phyloP scores from a whole-genome alignment of 2,113 vertebrate species.

The Dicentrarchus labrax region DNA sequence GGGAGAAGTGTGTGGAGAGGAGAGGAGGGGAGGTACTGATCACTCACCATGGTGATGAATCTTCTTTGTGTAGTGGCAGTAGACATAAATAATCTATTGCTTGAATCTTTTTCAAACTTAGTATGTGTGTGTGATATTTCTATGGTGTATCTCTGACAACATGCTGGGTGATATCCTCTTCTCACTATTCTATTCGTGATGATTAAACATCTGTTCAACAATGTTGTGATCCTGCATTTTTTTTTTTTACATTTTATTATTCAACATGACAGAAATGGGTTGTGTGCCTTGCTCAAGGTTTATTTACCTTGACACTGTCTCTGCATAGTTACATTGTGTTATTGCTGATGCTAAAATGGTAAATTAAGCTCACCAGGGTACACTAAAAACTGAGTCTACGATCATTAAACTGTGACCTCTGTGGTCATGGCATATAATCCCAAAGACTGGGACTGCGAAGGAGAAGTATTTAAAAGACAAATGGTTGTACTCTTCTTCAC shows the following conservation, averaged over 20 bases:
- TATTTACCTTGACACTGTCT: background rate
- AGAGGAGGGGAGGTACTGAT: slow-evolving; percentile 64
- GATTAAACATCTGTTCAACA: background rate
- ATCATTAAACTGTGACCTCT: background rate
- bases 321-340: background rate
- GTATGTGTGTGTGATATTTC: slow-evolving; percentile 16
- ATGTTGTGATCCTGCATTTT: background rate
- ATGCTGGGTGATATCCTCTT: background rate
- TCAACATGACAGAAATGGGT: background rate
- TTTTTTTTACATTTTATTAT: background rate
- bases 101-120: slow-evolving; percentile 25
- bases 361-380: background rate
- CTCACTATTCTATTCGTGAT: background rate
- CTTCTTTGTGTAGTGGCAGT: slow-evolving; percentile 44
- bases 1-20: slow-evolving; percentile 50
- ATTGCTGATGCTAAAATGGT: background rate
- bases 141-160: background rate
- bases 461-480: background rate
- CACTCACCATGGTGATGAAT: slow-evolving; percentile 71
- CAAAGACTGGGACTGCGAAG: background rate
- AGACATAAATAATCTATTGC: slow-evolving; percentile 63
- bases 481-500: background rate
- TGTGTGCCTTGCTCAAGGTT: too few relatives aligned
- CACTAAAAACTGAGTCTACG: background rate
- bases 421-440: background rate